These are phyloP conservation scores for Actenoides lindsayi DNA, from an alignment of 2,113 vertebrate genomes.

Conservation along the genomic window DNA sequence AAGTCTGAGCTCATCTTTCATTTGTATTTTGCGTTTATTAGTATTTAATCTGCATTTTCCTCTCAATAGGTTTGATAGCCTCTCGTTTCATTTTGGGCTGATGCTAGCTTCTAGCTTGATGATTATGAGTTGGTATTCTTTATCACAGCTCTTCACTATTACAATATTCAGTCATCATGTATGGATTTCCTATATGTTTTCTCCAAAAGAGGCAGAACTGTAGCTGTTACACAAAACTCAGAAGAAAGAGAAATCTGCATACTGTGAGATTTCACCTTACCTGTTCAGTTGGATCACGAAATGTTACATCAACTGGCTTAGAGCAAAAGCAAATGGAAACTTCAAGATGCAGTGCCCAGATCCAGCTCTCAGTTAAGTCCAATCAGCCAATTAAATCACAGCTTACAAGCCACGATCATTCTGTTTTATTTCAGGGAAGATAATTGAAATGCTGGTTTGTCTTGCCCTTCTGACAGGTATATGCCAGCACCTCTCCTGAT, in stretches of 20 bases:
- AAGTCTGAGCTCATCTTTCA: background rate
- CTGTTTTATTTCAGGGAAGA: background rate
- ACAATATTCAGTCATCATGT: background rate
- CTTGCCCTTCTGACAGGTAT: background rate
- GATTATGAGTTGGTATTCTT: background rate
- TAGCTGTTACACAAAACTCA: background rate
- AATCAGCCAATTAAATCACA: background rate
- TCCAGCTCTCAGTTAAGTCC: background rate
- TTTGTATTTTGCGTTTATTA: background rate
- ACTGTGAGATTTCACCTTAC: background rate
- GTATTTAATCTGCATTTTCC: constrained; percentile 10
- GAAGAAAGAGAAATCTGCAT: background rate
- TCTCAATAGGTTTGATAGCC: background rate
- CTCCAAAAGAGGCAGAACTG: background rate
- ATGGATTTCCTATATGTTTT: background rate
- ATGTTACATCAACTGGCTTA: accelerated
- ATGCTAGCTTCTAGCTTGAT: background rate
- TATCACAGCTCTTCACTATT: background rate
- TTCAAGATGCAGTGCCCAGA: background rate
- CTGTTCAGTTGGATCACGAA: background rate
- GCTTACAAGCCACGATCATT: background rate
- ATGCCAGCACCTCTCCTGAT: background rate
- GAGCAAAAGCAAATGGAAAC: background rate
- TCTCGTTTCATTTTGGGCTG: background rate
- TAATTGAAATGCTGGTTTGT: background rate